A percentile compares a stretch with the other conserved stretches of the same genome.
Evolutionary conservation across 2,113 vertebrate genomes (phyloP).

Genomic region (Elaphurus davidianus): DNA sequence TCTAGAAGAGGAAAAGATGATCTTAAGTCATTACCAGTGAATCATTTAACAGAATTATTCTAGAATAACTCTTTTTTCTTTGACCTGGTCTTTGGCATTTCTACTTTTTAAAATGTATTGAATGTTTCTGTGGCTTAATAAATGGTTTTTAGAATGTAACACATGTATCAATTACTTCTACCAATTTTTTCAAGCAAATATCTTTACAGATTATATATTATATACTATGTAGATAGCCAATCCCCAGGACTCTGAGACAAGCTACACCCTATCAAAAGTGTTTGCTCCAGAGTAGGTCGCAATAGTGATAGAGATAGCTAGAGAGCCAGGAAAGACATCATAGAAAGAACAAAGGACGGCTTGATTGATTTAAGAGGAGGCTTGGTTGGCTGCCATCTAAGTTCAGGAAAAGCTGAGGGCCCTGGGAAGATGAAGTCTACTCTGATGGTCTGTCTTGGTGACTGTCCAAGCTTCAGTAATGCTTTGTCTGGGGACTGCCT

Average conservation of each 20-base stretch:
- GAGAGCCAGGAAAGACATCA: background rate
- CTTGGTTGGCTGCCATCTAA: background rate
- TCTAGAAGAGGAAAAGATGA: background rate
- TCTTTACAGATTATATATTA: background rate
- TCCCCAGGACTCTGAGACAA: background rate
- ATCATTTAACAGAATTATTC: constrained; percentile 26
- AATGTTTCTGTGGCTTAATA: background rate
- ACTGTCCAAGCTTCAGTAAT: background rate
- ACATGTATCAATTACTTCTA: background rate
- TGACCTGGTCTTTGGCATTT: background rate
- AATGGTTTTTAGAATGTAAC: constrained; percentile 7
- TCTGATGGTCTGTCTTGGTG: background rate
- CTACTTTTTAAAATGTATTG: background rate
- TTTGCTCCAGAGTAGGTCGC: background rate
- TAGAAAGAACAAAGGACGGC: background rate
- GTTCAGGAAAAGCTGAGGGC: background rate
- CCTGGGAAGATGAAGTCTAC: background rate
- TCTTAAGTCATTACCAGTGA: background rate
- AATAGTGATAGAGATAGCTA: background rate
- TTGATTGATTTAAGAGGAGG: background rate
- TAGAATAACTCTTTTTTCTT: constrained; percentile 2
- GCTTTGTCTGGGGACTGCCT: background rate
- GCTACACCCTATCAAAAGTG: background rate
- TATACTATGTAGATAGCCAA: background rate
- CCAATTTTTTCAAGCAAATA: background rate